phyloP scores from a whole-genome alignment of 2,113 vertebrate genomes.

The Aptenodytes forsteri region DNA sequence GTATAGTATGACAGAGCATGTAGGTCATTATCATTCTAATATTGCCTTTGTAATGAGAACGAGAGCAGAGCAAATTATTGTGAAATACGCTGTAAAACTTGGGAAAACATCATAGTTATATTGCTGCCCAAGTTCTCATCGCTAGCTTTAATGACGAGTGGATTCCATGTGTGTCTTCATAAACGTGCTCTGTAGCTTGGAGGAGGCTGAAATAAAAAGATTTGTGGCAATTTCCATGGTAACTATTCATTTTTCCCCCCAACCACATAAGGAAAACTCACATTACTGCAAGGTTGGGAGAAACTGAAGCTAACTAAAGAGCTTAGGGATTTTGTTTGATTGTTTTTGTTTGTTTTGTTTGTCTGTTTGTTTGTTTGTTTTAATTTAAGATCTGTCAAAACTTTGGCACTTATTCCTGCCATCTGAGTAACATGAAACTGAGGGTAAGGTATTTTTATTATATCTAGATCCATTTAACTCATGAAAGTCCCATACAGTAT shows the following conservation, averaged over 20 bases:
- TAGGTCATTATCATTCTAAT: slow-evolving; percentile 75
- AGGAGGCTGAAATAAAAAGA: slow-evolving; percentile 22
- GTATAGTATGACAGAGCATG: slow-evolving; percentile 70
- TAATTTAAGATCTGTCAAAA: slow-evolving; percentile 11
- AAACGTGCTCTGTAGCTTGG: not conserved
- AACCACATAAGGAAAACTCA: not conserved
- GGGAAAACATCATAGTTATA: slow-evolving; percentile 39
- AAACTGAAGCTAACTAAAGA: slow-evolving; percentile 6
- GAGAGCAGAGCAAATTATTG: slow-evolving; percentile 67
- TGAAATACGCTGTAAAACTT: slow-evolving; percentile 56
- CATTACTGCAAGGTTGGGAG: not conserved
- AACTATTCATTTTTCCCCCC: not conserved
- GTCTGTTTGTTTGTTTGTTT: not conserved
- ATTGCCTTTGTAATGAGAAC: slow-evolving; percentile 70
- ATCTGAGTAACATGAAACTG: not conserved
- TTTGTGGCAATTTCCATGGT: slow-evolving; percentile 50
- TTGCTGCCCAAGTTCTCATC: slow-evolving; percentile 3
- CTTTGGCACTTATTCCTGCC: not conserved
- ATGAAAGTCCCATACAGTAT: not conserved
- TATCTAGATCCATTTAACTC: not conserved
- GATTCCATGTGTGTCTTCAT: not conserved
- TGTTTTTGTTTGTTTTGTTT: not conserved
- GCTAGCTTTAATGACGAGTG: slow-evolving; percentile 23
- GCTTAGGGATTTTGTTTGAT: not conserved
- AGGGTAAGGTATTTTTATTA: not conserved